Base-by-base conservation (phyloP, 1,140 invertebrate genomes). In the Ooceraea biroi region DNA sequence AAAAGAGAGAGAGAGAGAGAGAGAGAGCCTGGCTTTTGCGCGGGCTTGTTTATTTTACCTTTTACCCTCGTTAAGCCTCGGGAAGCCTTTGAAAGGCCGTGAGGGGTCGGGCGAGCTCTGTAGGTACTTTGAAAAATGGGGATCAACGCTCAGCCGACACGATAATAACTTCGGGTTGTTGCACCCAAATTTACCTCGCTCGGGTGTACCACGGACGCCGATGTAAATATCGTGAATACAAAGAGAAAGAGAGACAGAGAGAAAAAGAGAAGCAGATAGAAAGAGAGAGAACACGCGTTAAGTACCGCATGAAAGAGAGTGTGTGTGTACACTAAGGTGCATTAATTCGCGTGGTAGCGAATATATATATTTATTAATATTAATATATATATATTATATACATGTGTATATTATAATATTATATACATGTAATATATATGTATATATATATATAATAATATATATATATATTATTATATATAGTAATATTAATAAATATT, bases 91-190 rank as follows among this genome's bases (percentile, higher is more conserved):
- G 82, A 83, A 83, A 83, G 82, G 48, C 50, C 73, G 46, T 65
- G 73, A 83, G 82, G 73, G 72, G 73, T 83, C 71, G 58, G 72
- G 41, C 46, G 58, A 66, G 76, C 65, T 69, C 73, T 46, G 82
- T 83, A 83, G 82, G 82, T 83, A 83, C 82, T 83, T 83, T 83
- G 82, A 83, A 83, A 83, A 83, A 83, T 83, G 63, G 82, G 82
- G 82, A 83, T 83, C 82, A 83, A 83, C 82, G 73, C 61, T 78
- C 73, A 78, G 60, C 73, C 82, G 82, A 78, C 82, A 83, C 73
- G 82, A 78, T 83, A 83, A 83, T 83, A 83, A 78, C 72, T 83
- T 83, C 73, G 74, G 72, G 82, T 83, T 78, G 73, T 83, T 83
- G 82, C 61, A 78, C 82, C 82, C 72, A 83, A 83, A 83, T 83